Evolutionary conservation across 2,888 invertebrate species (phyloP).

Genomic region (Trisateles emortualis): DNA sequence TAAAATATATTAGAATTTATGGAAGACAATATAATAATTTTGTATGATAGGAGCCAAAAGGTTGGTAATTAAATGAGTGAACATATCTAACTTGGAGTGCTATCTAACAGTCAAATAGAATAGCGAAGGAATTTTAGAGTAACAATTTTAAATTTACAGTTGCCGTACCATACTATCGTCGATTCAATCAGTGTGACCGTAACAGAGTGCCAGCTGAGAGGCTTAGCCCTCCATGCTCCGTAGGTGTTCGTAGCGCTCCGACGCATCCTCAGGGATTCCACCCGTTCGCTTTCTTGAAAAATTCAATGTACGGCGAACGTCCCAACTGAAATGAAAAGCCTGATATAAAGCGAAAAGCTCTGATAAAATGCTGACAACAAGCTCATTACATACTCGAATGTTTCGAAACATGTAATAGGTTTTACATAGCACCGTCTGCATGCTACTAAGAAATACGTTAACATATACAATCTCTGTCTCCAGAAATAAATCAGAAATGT

Average conservation of each 20-base stretch:
- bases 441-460: conserved; percentile 31
- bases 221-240: conserved; percentile 65
- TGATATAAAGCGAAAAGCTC: conserved; percentile 46
- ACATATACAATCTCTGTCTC: conserved; percentile 19
- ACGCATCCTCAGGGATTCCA: conserved; percentile 75
- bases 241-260: conserved; percentile 62
- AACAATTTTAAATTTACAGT: background rate
- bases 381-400: conserved; percentile 40
- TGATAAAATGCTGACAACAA: conserved; percentile 43
- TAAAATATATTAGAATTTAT: no score
- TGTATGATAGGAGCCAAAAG: no score
- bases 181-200: conserved; percentile 65
- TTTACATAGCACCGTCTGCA: conserved; percentile 41
- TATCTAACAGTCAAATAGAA: no score
- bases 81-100: no score
- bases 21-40: no score
- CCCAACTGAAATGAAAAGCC: conserved; percentile 47
- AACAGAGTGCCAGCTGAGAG: conserved; percentile 56
- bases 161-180: conserved; percentile 4
- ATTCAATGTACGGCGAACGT: conserved; percentile 70
- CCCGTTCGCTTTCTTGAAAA: conserved; percentile 65
- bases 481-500: conserved; percentile 36
- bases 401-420: conserved; percentile 31
- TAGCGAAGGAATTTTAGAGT: no score
- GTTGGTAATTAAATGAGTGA: no score